These are phyloP conservation scores for Pteromalus puparum DNA, from an alignment of 1,140 invertebrate species.

Conservation along the genomic window DNA sequence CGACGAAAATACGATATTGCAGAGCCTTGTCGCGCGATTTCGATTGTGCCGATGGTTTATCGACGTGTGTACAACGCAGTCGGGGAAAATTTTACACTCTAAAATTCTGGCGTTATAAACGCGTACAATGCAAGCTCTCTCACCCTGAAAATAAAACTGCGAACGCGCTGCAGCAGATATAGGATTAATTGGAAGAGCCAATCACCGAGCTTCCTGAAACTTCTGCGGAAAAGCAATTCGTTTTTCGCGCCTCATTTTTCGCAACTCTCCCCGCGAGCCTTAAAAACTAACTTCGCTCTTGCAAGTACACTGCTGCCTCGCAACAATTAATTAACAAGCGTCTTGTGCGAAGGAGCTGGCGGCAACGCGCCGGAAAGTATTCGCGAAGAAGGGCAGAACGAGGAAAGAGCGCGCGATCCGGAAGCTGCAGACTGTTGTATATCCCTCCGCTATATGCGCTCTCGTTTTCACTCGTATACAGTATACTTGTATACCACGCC, in stretches of 20 bases:
- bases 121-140: too few relatives aligned
- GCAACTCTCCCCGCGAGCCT: neutral
- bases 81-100: too few relatives aligned
- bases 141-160: too few relatives aligned
- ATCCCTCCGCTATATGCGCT: neutral
- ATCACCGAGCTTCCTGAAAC: too few relatives aligned
- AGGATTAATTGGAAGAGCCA: too few relatives aligned
- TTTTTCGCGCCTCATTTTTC: neutral
- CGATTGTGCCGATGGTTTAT: too few relatives aligned
- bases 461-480: neutral
- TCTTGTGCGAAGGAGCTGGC: neutral
- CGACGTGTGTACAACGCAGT: too few relatives aligned
- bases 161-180: too few relatives aligned
- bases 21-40: too few relatives aligned
- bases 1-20: neutral
- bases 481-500: too few relatives aligned
- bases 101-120: too few relatives aligned
- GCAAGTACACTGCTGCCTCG: neutral
- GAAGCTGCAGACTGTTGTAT: neutral
- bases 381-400: neutral
- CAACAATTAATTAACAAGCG: constrained; percentile 22
- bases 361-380: constrained; percentile 9
- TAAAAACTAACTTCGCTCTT: neutral
- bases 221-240: neutral
- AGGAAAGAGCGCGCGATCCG: neutral